Evolutionary conservation across 1,140 invertebrate species (phyloP), one percentile per base, ranked within the genome.

Genomic region (Liolophura sinensis): DNA sequence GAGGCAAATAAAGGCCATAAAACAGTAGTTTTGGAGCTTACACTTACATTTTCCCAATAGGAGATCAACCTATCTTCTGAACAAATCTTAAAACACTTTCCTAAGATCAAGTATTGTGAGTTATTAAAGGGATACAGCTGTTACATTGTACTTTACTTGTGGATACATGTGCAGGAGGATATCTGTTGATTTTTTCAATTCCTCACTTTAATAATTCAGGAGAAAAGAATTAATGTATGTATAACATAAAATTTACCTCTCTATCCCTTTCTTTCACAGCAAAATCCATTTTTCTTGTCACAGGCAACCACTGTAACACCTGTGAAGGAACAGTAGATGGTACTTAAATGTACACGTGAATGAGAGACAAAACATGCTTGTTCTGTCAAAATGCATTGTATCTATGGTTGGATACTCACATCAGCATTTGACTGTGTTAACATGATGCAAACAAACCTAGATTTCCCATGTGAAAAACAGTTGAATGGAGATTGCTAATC

Each of bases 221-320:
- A 40, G 9, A 40, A 40, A 40, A 40, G 9, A 9, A 5, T 58
- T 59, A 46, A 59, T 1, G 31, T 12, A 31, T 31, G 7, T 24
- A 27, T 31, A 5, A 4, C 6, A 4, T 7, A 22, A 31, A 51
- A 61, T 64, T 52, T 48, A 80, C 78, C 71, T 67, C 31, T 14
- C 76, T 70, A 20, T 71, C 70, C 22, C 25, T 64, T 49, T 75
- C 71, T 40, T 72, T 68, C 49, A 72, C 65, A 7, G 69, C 48
- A 47, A 79, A 71, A 22, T 79, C 73, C n/a, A 51, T 67, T 65
- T 77, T 79, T 64, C 79, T 75, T 49, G 67, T 71, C 5, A 81
- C 61, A 15, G 74, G 79, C 16, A 81, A 65, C 81, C 81, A 83
- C 49, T 83, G 78, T 6, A 83, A 40, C 14, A 83, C 71, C 81